These are phyloP conservation scores for Catocala nupta DNA, from an alignment of 2,888 invertebrate genomes.

Conservation along the genomic window DNA sequence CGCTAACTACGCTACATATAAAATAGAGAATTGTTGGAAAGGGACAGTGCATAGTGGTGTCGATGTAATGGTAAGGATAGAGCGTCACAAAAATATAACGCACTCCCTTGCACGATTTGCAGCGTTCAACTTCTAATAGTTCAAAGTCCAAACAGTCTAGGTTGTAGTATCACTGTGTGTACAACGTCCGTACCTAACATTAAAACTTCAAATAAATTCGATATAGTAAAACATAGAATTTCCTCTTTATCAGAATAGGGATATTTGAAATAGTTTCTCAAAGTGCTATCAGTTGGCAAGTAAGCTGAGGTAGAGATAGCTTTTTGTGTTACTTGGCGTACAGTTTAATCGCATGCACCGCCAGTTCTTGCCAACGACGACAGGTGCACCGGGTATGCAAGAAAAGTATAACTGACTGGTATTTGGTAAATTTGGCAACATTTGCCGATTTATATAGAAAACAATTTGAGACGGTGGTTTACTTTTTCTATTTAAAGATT, in stretches of 20 bases:
- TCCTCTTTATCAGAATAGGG: background rate
- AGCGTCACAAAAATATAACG: no score
- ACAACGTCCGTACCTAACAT: background rate
- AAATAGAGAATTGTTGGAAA: no score
- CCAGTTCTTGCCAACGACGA: conserved; percentile 9
- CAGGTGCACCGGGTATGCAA: conserved; percentile 3
- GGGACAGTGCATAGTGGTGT: no score
- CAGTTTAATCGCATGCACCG: conserved; percentile 9
- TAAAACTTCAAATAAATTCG: background rate
- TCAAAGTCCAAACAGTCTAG: no score
- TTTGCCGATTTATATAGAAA: no score
- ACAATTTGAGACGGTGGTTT: no score
- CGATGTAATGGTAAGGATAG: no score
- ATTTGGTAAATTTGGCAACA: background rate
- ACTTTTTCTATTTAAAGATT: no score
- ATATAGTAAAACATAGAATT: background rate
- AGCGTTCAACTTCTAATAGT: no score
- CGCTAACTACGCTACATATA: no score
- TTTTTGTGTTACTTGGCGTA: conserved; percentile 16
- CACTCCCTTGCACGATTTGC: no score
- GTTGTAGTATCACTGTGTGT: no score
- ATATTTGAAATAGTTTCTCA: conserved; percentile 6
- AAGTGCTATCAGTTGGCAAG: conserved; percentile 16
- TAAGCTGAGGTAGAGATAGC: conserved; percentile 3
- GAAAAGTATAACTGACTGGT: background rate